Base-by-base conservation (phyloP, 2,113 vertebrate genomes). In the Thomomys bottae region DNA sequence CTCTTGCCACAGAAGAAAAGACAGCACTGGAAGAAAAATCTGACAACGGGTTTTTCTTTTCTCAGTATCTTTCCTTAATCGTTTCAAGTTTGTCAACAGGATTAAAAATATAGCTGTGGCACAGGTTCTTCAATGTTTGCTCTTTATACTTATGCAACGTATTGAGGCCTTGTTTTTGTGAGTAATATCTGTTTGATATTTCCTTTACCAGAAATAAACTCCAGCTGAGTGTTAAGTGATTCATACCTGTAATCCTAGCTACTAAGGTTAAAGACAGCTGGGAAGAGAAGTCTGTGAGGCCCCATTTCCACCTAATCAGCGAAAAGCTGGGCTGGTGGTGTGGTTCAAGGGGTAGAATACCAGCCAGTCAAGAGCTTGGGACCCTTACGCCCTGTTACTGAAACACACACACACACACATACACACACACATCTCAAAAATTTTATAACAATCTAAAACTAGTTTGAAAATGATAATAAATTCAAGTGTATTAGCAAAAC, bases 41-140 rank as follows among this genome's bases (percentile, higher is more conserved):
- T 64, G 84, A 75, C 2, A 15, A 17, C 71, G 38, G 64, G 59
- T 34, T 34, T 23, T 54, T 23, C 6, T 84, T 54, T 40, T 91
- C 72, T 76, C 20, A 6, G 1, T 67, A 67, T 76, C 54, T 95
- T 57, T 90, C 66, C 49, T 89, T 11, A 15, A 10, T 0, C 28
- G 24, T 40, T 36, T 87, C 79, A 82, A 89, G 10, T 63, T 91
- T 79, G 78, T 91, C 77, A 78, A n/a, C 70, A 85, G 66, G 87
- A 84, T 61, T 67, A 57, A 93, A 54, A 81, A 57, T 24, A n/a
- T 4, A 88, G 36, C 63, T 10, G 4, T 30, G 70, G 63, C 64
- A 86, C 34, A n/a, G 10, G 34, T n/a, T 64, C n/a, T 64, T 32
- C 8, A 20, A 24, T 6, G 20, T 40, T 76, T 45, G 1, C 23